These are phyloP conservation scores for Escarpia spicata DNA, from an alignment of 2,888 invertebrate species.

Conservation along the genomic window DNA sequence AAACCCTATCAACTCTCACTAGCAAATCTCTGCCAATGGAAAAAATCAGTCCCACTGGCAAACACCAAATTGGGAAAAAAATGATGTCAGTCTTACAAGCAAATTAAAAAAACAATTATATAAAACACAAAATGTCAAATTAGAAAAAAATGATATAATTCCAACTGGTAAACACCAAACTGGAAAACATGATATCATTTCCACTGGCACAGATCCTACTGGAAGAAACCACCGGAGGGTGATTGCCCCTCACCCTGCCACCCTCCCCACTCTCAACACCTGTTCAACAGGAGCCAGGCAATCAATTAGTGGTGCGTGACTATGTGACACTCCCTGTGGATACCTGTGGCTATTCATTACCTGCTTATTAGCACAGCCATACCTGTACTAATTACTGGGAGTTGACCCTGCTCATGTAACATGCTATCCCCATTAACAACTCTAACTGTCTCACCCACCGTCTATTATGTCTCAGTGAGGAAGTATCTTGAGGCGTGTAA, in stretches of 20 bases:
- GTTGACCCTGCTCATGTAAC: not conserved
- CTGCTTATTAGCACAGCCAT: not conserved
- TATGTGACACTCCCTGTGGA: not conserved
- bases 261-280: not conserved
- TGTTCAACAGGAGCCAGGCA: not conserved
- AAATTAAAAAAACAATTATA: too few relatives aligned
- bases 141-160: not conserved
- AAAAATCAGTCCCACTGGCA: too few relatives aligned
- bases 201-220: not conserved
- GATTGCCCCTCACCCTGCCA: not conserved
- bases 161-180: not conserved
- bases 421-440: conserved; percentile 5
- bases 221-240: not conserved
- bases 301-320: conserved; percentile 13
- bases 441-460: not conserved
- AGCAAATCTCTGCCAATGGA: not conserved
- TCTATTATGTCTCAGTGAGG: not conserved
- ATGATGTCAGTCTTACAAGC: too few relatives aligned
- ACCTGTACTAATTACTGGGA: conserved; percentile 16
- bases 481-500: not conserved
- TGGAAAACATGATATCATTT: not conserved
- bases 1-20: not conserved
- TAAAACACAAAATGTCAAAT: not conserved
- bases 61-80: too few relatives aligned
- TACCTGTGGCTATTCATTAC: not conserved